Conservation (phyloP, 1,140 invertebrate species). For the Pseudomyrmex flavicornis region DNA sequence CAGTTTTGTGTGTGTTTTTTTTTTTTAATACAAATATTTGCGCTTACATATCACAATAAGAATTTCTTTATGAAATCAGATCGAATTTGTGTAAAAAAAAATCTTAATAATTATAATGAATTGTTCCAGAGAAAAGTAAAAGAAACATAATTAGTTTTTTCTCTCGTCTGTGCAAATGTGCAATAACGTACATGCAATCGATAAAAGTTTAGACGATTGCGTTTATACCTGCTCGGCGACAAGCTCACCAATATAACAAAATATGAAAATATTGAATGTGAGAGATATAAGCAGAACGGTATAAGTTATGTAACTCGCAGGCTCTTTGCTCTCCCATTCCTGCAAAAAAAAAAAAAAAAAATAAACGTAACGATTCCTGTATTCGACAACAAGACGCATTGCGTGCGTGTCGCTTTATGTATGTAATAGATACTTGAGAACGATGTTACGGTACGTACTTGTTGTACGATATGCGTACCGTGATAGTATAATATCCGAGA, state of each 20-base stretch:
- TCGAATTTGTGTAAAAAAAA: too few species aligned
- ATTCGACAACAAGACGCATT: not conserved
- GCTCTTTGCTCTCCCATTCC: constrained; percentile 63
- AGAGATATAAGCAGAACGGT: constrained; percentile 65
- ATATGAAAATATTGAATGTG: constrained; percentile 74
- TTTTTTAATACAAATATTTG: not conserved
- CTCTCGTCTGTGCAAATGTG: too few species aligned
- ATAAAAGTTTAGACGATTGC: too few species aligned
- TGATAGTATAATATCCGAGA: constrained; percentile 61
- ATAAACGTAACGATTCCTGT: not conserved
- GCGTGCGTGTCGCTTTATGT: not conserved
- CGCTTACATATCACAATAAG: not conserved
- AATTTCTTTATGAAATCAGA: too few species aligned
- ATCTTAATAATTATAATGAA: too few species aligned
- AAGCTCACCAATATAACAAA: constrained; percentile 74
- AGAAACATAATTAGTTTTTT: too few species aligned
- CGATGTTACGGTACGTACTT: not conserved
- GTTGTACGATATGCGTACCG: constrained; percentile 56
- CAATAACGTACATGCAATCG: too few species aligned
- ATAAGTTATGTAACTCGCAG: constrained; percentile 57
- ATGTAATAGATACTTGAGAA: not conserved
- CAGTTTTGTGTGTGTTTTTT: not conserved
- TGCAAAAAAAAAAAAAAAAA: constrained; percentile 31
- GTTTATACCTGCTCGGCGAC: constrained; percentile 65
- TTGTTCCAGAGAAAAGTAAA: too few species aligned